Percentiles rank a stretch among this genome's conserved stretches.
phyloP scores from a whole-genome alignment of 1,140 invertebrate genomes.

The Phortica variegata region DNA sequence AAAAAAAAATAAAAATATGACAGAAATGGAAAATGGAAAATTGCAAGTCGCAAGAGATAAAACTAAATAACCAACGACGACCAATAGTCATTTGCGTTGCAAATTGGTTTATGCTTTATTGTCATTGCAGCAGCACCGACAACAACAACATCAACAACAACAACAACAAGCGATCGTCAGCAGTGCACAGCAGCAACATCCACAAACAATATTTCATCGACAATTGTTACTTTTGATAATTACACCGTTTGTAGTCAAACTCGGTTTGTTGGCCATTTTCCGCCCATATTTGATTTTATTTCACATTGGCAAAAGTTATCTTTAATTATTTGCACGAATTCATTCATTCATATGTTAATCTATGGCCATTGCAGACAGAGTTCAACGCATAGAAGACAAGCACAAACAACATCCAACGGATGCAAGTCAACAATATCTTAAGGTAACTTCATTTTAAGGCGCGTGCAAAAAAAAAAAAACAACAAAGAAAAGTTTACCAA shows the following conservation, averaged over 20 bases:
- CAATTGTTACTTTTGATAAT: constrained; percentile 21
- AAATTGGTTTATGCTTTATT: constrained; percentile 37
- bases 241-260: constrained; percentile 18
- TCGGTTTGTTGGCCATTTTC: not conserved
- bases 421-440: no score
- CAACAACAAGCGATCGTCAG: not conserved
- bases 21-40: constrained; percentile 13
- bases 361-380: constrained; percentile 25
- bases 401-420: no score
- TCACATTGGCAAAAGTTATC: constrained; percentile 11
- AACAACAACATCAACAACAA: constrained; percentile 6
- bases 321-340: constrained; percentile 42
- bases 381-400: no score
- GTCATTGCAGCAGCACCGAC: constrained; percentile 11
- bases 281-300: not conserved
- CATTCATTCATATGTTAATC: constrained; percentile 35
- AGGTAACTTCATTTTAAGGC: no score
- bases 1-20: constrained; percentile 1
- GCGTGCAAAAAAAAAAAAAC: no score
- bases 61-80: constrained; percentile 29
- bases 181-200: constrained; percentile 2
- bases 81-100: constrained; percentile 29
- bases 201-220: constrained; percentile 13
- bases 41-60: constrained; percentile 29
- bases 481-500: no score